Evolutionary conservation across 2,797 vertebrate species (phyloP).

Genomic region (Phaenicophaeus curvirostris): DNA sequence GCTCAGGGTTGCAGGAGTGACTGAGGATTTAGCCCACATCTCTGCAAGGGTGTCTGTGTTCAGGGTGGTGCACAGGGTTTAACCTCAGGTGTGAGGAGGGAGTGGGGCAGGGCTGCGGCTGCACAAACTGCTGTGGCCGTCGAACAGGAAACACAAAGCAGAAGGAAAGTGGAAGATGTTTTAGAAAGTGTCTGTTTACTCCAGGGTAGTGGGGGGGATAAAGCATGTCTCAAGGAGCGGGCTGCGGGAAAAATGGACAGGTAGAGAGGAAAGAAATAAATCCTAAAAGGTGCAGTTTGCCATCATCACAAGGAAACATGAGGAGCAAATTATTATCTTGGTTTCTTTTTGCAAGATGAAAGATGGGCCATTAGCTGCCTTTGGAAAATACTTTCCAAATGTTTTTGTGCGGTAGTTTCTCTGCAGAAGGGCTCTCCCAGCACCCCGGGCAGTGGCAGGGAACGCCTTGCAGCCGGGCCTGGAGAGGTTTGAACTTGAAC

Average conservation of each 20-base stretch:
- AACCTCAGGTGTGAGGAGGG: background rate
- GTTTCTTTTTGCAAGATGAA: background rate
- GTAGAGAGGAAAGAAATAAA: slow-evolving; percentile 6
- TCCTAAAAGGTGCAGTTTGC: background rate
- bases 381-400: slow-evolving; percentile 33
- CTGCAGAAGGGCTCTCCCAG: slow-evolving; percentile 60
- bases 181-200: background rate
- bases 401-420: slow-evolving; percentile 52
- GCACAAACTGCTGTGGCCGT: background rate
- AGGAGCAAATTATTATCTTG: slow-evolving; percentile 11
- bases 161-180: background rate
- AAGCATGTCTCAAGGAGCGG: accelerated
- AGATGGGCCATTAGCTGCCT: slow-evolving; percentile 31
- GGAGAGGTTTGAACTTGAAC: slow-evolving; percentile 68
- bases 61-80: background rate
- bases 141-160: slow-evolving; percentile 2
- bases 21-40: accelerated
- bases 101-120: background rate
- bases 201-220: accelerated
- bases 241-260: background rate
- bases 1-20: background rate
- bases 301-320: background rate
- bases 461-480: background rate
- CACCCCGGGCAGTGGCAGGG: background rate
- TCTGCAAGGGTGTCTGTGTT: background rate